Evolutionary conservation across 2,113 vertebrate genomes (phyloP).

Genomic region (Natator depressus): DNA sequence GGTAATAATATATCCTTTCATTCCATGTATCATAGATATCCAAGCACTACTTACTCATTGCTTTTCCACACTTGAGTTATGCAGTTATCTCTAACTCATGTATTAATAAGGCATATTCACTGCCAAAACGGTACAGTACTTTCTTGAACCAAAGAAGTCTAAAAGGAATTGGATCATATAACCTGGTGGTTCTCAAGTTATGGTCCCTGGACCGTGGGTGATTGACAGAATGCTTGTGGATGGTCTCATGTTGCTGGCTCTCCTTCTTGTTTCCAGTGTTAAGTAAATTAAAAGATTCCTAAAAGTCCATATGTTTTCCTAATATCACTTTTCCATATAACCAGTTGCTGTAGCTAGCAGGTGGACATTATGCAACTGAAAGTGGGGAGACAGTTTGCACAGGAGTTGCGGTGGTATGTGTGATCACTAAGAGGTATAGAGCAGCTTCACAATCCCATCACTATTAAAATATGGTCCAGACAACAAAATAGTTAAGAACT

Average conservation of each 20-base stretch:
- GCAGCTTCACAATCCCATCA: not conserved
- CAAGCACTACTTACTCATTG: not conserved
- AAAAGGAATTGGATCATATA: not conserved
- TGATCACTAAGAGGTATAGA: not conserved
- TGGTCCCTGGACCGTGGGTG: not conserved
- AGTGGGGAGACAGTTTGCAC: not conserved
- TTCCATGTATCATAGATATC: not conserved
- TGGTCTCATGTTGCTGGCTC: not conserved
- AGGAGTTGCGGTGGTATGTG: not conserved
- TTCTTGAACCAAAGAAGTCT: not conserved
- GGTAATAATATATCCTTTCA: not conserved
- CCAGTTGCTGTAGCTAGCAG: not conserved
- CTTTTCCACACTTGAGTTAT: not conserved
- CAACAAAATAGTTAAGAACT: not conserved
- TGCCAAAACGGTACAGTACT: not conserved
- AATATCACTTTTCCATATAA: not conserved
- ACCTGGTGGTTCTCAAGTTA: not conserved
- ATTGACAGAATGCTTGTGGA: not conserved
- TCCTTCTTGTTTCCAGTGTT: not conserved
- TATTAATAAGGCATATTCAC: not conserved
- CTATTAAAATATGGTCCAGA: not conserved
- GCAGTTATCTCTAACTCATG: not conserved
- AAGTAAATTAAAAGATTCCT: not conserved
- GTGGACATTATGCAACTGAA: not conserved
- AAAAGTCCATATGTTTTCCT: not conserved